phyloP scores from a whole-genome alignment of 2,888 invertebrate genomes.

The Eueremaeus valkanovi region DNA sequence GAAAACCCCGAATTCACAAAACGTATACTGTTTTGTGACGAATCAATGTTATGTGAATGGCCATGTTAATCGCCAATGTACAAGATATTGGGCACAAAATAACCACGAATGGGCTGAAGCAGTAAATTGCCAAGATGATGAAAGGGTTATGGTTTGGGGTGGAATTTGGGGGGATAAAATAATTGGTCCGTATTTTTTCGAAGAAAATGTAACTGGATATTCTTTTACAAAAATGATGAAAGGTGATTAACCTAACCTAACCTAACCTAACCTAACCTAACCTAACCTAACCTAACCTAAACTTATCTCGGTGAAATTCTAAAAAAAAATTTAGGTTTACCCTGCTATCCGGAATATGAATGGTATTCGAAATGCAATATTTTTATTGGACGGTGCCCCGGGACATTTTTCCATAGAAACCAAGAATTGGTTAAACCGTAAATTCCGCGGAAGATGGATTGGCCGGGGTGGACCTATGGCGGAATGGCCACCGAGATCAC shows the following conservation, averaged over 20 bases:
- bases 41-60: no score
- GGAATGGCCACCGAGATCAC: conserved; percentile 27
- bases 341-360: background rate
- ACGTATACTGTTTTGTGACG: no score
- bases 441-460: background rate
- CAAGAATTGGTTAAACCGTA: background rate
- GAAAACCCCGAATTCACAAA: no score
- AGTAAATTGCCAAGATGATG: no score
- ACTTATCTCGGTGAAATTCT: background rate
- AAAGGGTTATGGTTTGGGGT: conserved; percentile 13
- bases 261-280: background rate
- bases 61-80: no score
- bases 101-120: no score
- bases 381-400: conserved; percentile 4
- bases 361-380: background rate
- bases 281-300: no score
- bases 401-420: background rate
- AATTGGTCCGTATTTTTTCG: background rate
- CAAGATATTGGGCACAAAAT: no score
- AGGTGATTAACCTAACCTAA: background rate
- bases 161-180: background rate
- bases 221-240: background rate
- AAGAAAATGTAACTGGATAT: background rate
- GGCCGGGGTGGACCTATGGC: background rate
- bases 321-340: no score